Evolutionary conservation across 2,888 invertebrate genomes (phyloP).

Genomic region (Cordilura impudica): DNA sequence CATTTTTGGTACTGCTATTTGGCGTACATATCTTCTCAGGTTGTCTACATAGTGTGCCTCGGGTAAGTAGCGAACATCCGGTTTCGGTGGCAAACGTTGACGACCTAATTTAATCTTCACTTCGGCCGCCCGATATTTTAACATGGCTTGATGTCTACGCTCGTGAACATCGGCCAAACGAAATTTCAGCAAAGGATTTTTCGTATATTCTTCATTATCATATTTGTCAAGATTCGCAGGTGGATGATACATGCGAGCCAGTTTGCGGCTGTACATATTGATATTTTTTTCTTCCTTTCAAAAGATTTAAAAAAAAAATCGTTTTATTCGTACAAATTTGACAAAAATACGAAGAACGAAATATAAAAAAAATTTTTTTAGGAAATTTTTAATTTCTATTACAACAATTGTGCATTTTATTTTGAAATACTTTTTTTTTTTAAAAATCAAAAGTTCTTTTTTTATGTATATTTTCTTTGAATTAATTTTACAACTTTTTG

Average conservation of each 20-base stretch:
- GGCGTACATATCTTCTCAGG: constrained; percentile 80
- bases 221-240: constrained; percentile 74
- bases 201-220: constrained; percentile 76
- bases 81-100: constrained; percentile 70
- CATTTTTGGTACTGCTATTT: constrained; percentile 82
- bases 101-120: constrained; percentile 73
- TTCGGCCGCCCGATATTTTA: constrained; percentile 73
- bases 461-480: too few species aligned
- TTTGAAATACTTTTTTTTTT: too few species aligned
- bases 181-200: constrained; percentile 76
- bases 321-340: too few species aligned
- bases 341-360: too few species aligned
- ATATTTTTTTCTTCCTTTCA: not conserved
- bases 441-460: too few species aligned
- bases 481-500: too few species aligned
- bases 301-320: too few species aligned
- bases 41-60: constrained; percentile 80
- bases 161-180: constrained; percentile 74
- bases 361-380: too few species aligned
- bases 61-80: constrained; percentile 79
- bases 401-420: too few species aligned
- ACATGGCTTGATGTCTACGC: constrained; percentile 73
- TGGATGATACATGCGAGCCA: constrained; percentile 74
- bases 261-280: constrained; percentile 71
- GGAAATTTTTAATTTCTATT: too few species aligned